Evolutionary conservation across 2,113 vertebrate species (phyloP).

Genomic region (Herpetotheres cachinnans): DNA sequence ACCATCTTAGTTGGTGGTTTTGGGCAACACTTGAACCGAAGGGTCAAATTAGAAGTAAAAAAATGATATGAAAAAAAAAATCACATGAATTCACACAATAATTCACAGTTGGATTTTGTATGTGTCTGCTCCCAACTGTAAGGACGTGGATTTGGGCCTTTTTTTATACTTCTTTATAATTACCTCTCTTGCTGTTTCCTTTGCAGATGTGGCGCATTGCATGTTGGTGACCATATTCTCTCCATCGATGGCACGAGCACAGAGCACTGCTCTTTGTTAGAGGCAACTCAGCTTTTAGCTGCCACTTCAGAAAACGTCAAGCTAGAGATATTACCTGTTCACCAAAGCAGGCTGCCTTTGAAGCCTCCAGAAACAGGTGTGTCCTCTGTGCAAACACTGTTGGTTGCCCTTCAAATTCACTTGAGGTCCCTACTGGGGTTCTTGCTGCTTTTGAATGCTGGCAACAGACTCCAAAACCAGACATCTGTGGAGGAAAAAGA

Average conservation of each 20-base stretch:
- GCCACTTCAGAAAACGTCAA: constrained; percentile 83
- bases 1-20: not conserved
- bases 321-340: constrained; percentile 89
- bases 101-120: not conserved
- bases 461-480: not conserved
- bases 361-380: constrained; percentile 89
- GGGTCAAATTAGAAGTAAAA: not conserved
- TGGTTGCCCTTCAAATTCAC: not conserved
- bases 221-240: constrained; percentile 88
- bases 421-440: not conserved
- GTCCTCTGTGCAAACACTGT: not conserved
- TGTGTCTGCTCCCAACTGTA: not conserved
- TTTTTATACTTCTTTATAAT: too few species aligned
- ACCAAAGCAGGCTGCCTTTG: constrained; percentile 82
- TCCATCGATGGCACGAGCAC: constrained; percentile 93
- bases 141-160: fast-evolving
- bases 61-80: not conserved
- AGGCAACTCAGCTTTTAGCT: constrained; percentile 91
- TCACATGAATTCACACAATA: not conserved
- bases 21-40: not conserved
- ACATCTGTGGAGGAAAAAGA: constrained; percentile 40
- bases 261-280: constrained; percentile 90
- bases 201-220: constrained; percentile 87
- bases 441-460: not conserved
- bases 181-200: not conserved